Percentiles rank a stretch among this genome's conserved stretches.
These are phyloP conservation scores for Smittia sp. DNA, from an alignment of 2,888 invertebrate genomes.

Conservation along the genomic window DNA sequence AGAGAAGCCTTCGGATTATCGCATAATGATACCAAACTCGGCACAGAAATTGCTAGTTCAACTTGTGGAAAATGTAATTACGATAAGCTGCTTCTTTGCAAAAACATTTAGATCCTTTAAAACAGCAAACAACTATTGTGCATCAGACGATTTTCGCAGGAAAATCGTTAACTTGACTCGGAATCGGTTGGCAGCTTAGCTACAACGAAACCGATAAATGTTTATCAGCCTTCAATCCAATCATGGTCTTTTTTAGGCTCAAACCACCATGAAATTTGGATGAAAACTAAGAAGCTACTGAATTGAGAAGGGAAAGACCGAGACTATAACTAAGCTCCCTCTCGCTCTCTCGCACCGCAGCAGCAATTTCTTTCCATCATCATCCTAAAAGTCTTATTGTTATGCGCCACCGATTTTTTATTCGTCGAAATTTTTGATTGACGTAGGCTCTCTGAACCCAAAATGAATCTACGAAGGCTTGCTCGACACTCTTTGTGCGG, in stretches of 20 bases:
- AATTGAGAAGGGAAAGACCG: constrained; percentile 17
- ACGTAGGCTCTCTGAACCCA: constrained; percentile 29
- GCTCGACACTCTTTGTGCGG: not conserved
- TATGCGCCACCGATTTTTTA: constrained; percentile 40
- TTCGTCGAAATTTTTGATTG: constrained; percentile 36
- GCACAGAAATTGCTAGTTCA: constrained; percentile 31
- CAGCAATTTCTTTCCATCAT: constrained; percentile 7
- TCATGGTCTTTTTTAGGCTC: not conserved
- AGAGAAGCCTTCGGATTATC: constrained; percentile 26
- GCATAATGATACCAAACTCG: constrained; percentile 29
- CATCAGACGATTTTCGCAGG: not conserved
- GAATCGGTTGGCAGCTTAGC: not conserved
- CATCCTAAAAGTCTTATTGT: constrained; percentile 30
- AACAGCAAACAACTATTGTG: constrained; percentile 24
- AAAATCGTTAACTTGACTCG: constrained; percentile 12
- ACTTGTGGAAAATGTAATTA: constrained; percentile 41
- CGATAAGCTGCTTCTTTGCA: constrained; percentile 14
- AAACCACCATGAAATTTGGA: constrained; percentile 41
- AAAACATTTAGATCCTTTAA: constrained; percentile 20
- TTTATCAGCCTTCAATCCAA: not conserved
- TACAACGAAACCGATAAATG: not conserved
- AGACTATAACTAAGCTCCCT: constrained; percentile 31
- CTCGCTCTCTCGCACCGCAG: not conserved
- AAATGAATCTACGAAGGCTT: constrained; percentile 1
- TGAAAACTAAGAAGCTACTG: constrained; percentile 39